Evolutionary conservation across 2,113 vertebrate species (phyloP), one percentile per base, ranked within the genome.

Genomic region (Empidonax traillii): DNA sequence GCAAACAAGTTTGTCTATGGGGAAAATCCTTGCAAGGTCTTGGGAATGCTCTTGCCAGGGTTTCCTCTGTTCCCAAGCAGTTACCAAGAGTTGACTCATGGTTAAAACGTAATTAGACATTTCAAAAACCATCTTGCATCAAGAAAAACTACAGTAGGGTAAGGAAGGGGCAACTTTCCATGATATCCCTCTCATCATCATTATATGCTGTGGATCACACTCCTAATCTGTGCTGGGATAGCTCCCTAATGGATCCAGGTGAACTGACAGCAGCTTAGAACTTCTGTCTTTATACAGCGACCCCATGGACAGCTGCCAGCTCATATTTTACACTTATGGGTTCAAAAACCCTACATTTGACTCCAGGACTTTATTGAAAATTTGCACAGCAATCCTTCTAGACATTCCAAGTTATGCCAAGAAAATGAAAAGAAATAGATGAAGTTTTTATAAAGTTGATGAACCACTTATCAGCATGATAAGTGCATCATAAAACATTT

Each of bases 391-490:
- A 75, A 61, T 22, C 12, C 21, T 83, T 74, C 80, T 62, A 66
- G 25, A 27, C 75, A 72, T 33, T 78, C 49, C 41, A 78, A 56
- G 31, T 75, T 58, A 88, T 14, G 17, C 59, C 80, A 92, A 81
- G 74, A 83, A 35, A 52, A 77, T 25, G 24, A 74, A 83, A 90
- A 95, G 59, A 76, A 85, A 77, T 33, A 66, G 72, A 67, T 58
- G 51, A 68, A 91, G 27, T 49, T 44, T 75, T 76, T 84, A 49
- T 86, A 75, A 90, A 93, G 61, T 28, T 94, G 85, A 83, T 41
- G 76, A 96, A 43, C 51, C n/a, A 17, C 81, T 90, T 93, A 90
- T 68, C 82, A 69, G 47, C 3, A 0, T 11, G 37, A 8, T 62
- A 82, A 73, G 37, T 55, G 33, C 33, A 37, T 51, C 71, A 30